phyloP scores from a whole-genome alignment of 2,797 vertebrate genomes.

The Lateolabrax maculatus region DNA sequence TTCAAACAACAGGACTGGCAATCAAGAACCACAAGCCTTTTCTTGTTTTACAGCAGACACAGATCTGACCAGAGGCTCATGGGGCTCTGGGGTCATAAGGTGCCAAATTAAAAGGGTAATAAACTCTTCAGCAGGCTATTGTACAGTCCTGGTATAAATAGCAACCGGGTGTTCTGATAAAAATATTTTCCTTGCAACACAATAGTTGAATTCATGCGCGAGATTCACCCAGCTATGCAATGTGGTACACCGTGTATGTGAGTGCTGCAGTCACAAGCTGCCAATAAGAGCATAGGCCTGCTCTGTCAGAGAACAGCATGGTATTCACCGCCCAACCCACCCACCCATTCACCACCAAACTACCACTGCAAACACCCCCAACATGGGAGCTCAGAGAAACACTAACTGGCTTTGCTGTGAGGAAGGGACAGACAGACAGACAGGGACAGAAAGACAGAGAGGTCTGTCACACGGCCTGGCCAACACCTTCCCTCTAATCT shows the following conservation, averaged over 20 bases:
- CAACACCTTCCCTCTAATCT: constrained; percentile 84
- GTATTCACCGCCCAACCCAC: constrained; percentile 72
- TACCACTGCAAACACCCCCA: constrained; percentile 46
- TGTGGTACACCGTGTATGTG: constrained; percentile 59
- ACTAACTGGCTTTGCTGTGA: constrained; percentile 55
- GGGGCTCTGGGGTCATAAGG: constrained; percentile 65
- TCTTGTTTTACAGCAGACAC: constrained; percentile 30
- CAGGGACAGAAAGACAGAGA: constrained; percentile 12
- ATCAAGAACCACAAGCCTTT: constrained; percentile 29
- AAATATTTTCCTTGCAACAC: constrained; percentile 77
- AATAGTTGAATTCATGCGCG: constrained; percentile 84
- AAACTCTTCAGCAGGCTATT: constrained; percentile 71
- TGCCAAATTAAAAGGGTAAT: constrained; percentile 71
- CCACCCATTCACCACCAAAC: constrained; percentile 53
- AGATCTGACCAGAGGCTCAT: constrained; percentile 41
- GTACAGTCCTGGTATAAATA: constrained; percentile 78
- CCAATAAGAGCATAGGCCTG: constrained; percentile 83
- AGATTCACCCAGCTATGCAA: constrained; percentile 77
- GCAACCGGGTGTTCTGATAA: constrained; percentile 76
- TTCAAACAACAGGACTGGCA: constrained; percentile 51
- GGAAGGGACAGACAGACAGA: constrained; percentile 38
- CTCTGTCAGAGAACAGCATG: constrained; percentile 83
- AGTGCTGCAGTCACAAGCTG: constrained; percentile 83
- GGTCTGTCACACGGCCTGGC: constrained; percentile 71
- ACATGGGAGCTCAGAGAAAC: constrained; percentile 51